phyloP scores from a whole-genome alignment of 2,113 vertebrate genomes.

The Microtus oregoni region DNA sequence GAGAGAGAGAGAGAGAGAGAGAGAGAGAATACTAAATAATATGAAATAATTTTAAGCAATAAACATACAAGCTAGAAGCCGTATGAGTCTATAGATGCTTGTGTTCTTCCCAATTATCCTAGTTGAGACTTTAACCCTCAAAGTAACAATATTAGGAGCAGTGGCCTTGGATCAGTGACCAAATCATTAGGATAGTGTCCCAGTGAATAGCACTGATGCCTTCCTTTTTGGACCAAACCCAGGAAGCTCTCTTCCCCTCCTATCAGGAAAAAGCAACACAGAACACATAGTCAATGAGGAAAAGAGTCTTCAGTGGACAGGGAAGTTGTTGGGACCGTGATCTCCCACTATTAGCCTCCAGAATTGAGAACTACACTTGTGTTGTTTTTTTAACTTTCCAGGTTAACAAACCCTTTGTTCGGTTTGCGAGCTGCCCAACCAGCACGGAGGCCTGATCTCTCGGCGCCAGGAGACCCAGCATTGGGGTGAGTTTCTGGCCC shows the following conservation, averaged over 20 bases:
- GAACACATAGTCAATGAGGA: background rate
- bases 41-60: background rate
- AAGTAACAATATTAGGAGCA: background rate
- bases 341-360: background rate
- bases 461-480: no score
- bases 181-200: background rate
- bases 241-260: background rate
- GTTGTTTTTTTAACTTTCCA: background rate
- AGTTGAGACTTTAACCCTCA: background rate
- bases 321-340: background rate
- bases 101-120: background rate
- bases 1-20: no score
- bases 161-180: background rate
- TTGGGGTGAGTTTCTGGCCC: no score
- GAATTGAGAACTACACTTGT: background rate
- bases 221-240: background rate
- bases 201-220: background rate
- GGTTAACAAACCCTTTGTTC: no score
- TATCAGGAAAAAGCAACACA: background rate
- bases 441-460: no score
- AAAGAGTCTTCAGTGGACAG: background rate
- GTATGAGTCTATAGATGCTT: background rate
- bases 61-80: no score
- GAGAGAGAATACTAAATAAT: background rate
- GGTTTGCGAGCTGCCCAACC: no score